Evolutionary conservation across 2,113 vertebrate genomes (phyloP).

Genomic region (Pterophyllum scalare): DNA sequence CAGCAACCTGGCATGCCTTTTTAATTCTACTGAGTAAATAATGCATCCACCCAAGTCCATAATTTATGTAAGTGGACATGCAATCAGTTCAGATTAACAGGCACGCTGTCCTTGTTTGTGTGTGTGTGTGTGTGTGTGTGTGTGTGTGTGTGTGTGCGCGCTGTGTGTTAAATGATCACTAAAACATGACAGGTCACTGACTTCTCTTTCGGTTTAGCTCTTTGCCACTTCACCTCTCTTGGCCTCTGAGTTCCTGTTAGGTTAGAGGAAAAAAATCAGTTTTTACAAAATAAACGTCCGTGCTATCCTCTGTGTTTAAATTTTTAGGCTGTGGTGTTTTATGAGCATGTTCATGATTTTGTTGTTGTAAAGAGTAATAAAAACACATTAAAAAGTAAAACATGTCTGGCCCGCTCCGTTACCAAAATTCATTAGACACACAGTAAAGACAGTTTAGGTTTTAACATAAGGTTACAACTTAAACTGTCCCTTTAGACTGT

Average conservation of each 20-base stretch:
- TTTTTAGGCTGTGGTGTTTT: not conserved
- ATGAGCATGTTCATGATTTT: not conserved
- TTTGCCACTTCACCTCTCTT: conserved; percentile 32
- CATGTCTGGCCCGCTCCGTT: not conserved
- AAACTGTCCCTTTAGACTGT: too few relatives aligned
- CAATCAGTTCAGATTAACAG: conserved; percentile 84
- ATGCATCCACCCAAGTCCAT: conserved; percentile 75
- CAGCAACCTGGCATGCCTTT: conserved; percentile 75
- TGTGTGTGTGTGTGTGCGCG: not conserved
- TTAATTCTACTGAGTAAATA: conserved; percentile 82
- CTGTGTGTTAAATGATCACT: conserved; percentile 23
- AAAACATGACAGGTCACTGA: conserved; percentile 69
- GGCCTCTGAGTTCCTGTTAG: not conserved
- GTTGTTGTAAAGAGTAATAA: not conserved
- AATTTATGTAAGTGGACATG: conserved; percentile 86
- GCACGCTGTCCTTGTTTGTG: conserved; percentile 43
- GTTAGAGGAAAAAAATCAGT: not conserved
- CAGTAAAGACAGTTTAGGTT: not conserved
- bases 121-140: conserved; percentile 22
- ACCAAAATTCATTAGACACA: not conserved
- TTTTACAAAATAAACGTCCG: not conserved
- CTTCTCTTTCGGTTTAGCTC: conserved; percentile 40
- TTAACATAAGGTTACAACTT: too few relatives aligned
- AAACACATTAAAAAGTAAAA: not conserved
- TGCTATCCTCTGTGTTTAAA: not conserved